These are phyloP conservation scores for Dromaius novaehollandiae DNA, from an alignment of 2,113 vertebrate species.

Conservation along the genomic window DNA sequence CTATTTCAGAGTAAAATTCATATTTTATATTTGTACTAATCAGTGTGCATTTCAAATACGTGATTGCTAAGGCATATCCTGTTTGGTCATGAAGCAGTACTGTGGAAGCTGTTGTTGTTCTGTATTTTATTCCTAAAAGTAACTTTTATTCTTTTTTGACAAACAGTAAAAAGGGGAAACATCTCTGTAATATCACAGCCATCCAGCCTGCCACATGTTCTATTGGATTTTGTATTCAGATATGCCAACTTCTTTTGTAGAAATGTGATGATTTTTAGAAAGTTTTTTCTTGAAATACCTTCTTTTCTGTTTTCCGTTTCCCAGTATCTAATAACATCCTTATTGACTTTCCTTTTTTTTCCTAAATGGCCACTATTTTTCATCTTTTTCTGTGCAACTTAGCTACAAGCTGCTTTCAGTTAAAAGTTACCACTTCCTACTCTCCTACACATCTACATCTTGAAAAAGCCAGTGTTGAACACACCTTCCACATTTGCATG, in stretches of 20 bases:
- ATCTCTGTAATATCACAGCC: neutral
- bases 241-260: neutral
- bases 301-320: neutral
- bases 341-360: neutral
- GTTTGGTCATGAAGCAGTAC: neutral
- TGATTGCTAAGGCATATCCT: neutral
- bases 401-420: neutral
- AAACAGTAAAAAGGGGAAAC: neutral
- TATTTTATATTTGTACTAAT: neutral
- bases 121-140: neutral
- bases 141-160: neutral
- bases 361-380: neutral
- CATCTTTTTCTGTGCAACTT: neutral
- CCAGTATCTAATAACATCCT: neutral
- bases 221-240: neutral
- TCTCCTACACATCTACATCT: neutral
- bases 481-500: neutral
- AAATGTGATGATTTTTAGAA: neutral
- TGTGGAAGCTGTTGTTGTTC: neutral
- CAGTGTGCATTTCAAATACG: neutral
- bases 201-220: neutral
- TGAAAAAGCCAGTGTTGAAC: neutral
- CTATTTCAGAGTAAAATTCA: slow-evolving; percentile 25
- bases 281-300: neutral
- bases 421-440: neutral